Evolutionary conservation across 1,140 invertebrate species (phyloP), one percentile per base, ranked within the genome.

Genomic region (Babylonia areolata): DNA sequence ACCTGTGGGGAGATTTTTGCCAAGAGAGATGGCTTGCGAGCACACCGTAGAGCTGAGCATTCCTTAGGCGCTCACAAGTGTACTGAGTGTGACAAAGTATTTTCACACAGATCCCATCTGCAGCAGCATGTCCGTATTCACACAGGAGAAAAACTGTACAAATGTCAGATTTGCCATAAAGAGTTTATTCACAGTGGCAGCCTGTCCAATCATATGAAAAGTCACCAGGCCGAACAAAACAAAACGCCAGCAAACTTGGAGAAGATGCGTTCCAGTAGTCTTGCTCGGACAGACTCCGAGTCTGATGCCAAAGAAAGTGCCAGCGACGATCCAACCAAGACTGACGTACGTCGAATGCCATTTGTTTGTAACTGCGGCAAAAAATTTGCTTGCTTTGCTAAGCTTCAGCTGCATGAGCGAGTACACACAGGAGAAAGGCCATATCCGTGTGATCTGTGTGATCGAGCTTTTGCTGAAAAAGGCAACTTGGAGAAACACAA

Each of bases 401-500:
- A 84, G 40, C 51, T 87, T 1, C 64, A 83, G 73, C 42, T 75
- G 69, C 86, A 87, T 79, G 40, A 84, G 33, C 40, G 73, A 11
- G 58, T 51, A 1, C 86, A 87, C 51, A 78, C 81, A 39, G 69
- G 73, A 20, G 81, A 87, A n/a, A 78, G 73, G 58, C 86, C 86
- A 31, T 87, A 78, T 64, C 73, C 31, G 23, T 87, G 86, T 31
- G 81, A 84, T 33, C n/a, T 87, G 31, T 87, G 86, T 79, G 86
- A 75, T 17, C 71, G 69, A 17, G 81, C 79, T 17, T 87, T 87
- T 84, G 86, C 86, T 28, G 81, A 11, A 97, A 97, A 0, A 97
- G 98, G 93, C 97, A 97, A 93, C 97, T 97, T 87, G 35, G 58
- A 84, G 33, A 78, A 78, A 33, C 86, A 87, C 51, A 84, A 77